Evolutionary conservation across 2,113 vertebrate species (phyloP).

Genomic region (Trogon surrucura): DNA sequence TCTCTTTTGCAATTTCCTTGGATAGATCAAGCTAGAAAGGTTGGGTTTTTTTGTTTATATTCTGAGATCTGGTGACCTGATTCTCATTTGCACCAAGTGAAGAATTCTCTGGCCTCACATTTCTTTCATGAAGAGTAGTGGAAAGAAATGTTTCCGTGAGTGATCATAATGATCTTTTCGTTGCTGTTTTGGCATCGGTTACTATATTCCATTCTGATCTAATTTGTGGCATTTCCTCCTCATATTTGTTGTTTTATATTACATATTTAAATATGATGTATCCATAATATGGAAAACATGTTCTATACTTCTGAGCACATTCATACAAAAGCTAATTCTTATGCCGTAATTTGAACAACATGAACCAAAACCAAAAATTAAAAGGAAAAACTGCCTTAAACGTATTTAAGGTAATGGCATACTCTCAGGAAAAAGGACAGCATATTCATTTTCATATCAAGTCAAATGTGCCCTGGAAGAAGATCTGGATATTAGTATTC

Average conservation of each 20-base stretch:
- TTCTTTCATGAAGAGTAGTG: background rate
- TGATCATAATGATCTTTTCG: background rate
- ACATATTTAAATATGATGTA: constrained; percentile 50
- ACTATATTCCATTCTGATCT: constrained; percentile 35
- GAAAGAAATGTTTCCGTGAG: background rate
- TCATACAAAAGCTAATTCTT: constrained; percentile 35
- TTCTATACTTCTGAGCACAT: background rate
- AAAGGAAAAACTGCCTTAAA: background rate
- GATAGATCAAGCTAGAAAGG: background rate
- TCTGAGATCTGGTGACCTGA: background rate
- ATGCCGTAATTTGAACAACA: constrained; percentile 31
- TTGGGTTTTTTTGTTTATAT: background rate
- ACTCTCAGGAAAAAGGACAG: background rate
- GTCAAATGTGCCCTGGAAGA: background rate
- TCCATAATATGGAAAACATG: constrained; percentile 29
- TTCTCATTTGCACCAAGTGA: background rate
- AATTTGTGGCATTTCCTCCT: constrained; percentile 54
- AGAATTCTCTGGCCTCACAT: background rate
- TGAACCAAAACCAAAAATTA: background rate
- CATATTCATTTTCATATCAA: background rate
- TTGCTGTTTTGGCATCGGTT: background rate
- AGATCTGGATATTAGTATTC: background rate
- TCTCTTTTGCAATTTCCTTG: background rate
- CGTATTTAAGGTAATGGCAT: background rate
- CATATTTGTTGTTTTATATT: constrained; percentile 44